Conservation (phyloP, 1,140 invertebrate species). For the Ips typographus region DNA sequence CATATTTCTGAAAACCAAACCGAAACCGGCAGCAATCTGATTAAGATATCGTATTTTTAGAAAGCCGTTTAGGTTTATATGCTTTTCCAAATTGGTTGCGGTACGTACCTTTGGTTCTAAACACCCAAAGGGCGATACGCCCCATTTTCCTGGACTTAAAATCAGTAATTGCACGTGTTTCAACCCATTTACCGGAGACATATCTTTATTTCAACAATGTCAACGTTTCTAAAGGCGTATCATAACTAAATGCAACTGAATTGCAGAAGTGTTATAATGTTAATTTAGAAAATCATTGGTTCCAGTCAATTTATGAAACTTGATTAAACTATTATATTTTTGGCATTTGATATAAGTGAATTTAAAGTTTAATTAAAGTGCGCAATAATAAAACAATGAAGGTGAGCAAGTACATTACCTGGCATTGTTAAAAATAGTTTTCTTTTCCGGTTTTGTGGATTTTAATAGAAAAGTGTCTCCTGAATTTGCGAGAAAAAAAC, state of each 20-base stretch:
- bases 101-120: neutral
- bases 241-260: neutral
- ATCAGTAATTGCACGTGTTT: constrained; percentile 18
- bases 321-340: neutral
- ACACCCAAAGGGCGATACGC: constrained; percentile 13
- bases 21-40: neutral
- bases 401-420: no score
- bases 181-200: neutral
- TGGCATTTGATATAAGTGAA: neutral
- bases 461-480: no score
- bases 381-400: no score
- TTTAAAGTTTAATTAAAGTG: constrained; percentile 1
- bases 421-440: no score
- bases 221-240: neutral
- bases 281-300: neutral
- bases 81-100: neutral
- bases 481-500: no score
- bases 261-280: neutral
- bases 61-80: neutral
- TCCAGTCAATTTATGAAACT: neutral
- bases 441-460: no score
- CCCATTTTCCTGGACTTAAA: constrained; percentile 14
- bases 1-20: neutral
- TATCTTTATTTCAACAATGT: neutral
- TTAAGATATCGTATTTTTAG: constrained; percentile 6